Conservation (phyloP, 1,140 invertebrate genomes). For the Drosophila virilis region DNA sequence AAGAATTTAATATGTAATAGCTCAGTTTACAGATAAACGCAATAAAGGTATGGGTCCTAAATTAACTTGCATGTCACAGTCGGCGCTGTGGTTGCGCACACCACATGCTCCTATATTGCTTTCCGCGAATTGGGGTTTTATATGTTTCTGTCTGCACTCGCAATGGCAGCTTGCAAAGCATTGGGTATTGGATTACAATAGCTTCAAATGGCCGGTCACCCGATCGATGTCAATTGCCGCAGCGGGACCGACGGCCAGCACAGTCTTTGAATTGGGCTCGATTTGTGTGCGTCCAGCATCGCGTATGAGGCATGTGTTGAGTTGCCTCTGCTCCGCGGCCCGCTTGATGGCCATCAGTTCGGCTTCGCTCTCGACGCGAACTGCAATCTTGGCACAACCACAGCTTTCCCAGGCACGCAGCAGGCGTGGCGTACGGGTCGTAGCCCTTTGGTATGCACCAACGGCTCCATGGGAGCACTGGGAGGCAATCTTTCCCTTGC, state of each 20-base stretch:
- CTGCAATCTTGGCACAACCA: conserved; percentile 93
- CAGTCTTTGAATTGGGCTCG: conserved; percentile 92
- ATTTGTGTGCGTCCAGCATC: conserved; percentile 97
- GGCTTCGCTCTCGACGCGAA: conserved; percentile 89
- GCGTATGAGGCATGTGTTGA: conserved; percentile 90
- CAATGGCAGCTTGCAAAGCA: conserved; percentile 19
- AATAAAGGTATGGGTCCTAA: conserved; percentile 53
- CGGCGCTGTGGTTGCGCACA: conserved; percentile 21
- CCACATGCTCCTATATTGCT: conserved; percentile 61
- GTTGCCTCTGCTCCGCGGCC: conserved; percentile 88
- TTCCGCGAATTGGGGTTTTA: conserved; percentile 48
- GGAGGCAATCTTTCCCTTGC: conserved; percentile 96
- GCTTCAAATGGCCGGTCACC: conserved; percentile 94
- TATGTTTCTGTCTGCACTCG: neutral
- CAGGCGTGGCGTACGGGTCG: conserved; percentile 86
- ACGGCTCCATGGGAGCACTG: conserved; percentile 96
- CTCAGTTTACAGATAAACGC: conserved; percentile 59
- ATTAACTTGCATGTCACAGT: conserved; percentile 63
- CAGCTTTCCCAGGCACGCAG: conserved; percentile 90
- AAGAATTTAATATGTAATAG: conserved; percentile 65
- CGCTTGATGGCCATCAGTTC: conserved; percentile 88
- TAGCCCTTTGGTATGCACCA: conserved; percentile 90
- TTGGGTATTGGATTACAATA: conserved; percentile 86
- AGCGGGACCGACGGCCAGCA: conserved; percentile 95
- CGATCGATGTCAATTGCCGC: conserved; percentile 89